Conservation (phyloP, 2,888 invertebrate species). For the Acanthococcus lagerstroemiae region DNA sequence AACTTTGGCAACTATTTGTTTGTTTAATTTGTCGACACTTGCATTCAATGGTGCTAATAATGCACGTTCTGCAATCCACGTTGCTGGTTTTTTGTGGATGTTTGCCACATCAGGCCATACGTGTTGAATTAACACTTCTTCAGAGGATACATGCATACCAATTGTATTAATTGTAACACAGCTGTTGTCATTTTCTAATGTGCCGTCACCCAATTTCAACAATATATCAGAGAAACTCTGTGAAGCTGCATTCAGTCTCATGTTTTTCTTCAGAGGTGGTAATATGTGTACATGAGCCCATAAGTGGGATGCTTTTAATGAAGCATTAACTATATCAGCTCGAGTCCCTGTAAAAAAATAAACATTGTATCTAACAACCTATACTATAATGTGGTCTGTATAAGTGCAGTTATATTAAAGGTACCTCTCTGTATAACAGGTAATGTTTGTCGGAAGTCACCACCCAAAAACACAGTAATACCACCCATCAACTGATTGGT, state of each 20-base stretch:
- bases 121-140: slow-evolving; percentile 2
- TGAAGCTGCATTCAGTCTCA: slow-evolving; percentile 37
- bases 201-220: slow-evolving; percentile 37
- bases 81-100: slow-evolving; percentile 9
- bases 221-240: slow-evolving; percentile 38
- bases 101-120: slow-evolving; percentile 8
- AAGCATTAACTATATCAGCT: slow-evolving; percentile 11
- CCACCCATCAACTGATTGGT: slow-evolving; percentile 3
- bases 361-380: neutral
- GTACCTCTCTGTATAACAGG: slow-evolving; percentile 1
- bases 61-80: slow-evolving; percentile 28
- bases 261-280: slow-evolving; percentile 37
- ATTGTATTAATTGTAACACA: neutral
- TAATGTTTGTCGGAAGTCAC: slow-evolving; percentile 19
- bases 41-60: slow-evolving; percentile 28
- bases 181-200: slow-evolving; percentile 33
- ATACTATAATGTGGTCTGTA: neutral
- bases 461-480: neutral
- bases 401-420: too few relatives aligned
- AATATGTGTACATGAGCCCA: slow-evolving; percentile 24
- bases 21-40: slow-evolving; percentile 14
- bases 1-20: slow-evolving; percentile 12
- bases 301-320: slow-evolving; percentile 8
- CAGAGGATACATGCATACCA: neutral
- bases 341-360: neutral